Conservation (phyloP, 1,140 invertebrate genomes). For the Achatina immaculata region DNA sequence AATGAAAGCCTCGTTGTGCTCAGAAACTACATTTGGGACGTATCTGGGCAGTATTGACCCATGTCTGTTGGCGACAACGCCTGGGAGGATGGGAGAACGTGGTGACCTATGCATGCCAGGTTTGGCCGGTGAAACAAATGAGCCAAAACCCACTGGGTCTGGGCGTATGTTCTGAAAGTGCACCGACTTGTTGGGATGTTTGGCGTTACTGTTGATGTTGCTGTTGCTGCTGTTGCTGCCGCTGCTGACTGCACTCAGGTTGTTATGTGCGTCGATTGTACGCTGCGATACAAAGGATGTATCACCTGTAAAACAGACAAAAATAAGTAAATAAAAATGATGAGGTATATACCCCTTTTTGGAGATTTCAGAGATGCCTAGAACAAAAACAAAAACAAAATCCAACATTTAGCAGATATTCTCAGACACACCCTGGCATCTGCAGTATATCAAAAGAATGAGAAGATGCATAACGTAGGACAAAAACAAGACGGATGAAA, state of each 20-base stretch:
- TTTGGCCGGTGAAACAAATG: background rate
- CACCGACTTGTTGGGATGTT: background rate
- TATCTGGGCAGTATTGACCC: background rate
- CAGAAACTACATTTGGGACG: slow-evolving; percentile 6
- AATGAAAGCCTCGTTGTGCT: slow-evolving; percentile 4
- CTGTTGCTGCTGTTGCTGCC: slow-evolving; percentile 17
- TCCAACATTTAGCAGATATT: no score
- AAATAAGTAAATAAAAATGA: no score
- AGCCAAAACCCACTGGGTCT: background rate
- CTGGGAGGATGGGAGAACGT: background rate
- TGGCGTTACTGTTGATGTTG: background rate
- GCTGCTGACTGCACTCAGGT: slow-evolving; percentile 33
- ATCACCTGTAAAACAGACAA: slow-evolving; percentile 37
- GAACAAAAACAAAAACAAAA: no score
- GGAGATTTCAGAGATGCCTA: no score
- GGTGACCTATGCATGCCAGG: background rate
- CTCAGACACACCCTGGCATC: no score
- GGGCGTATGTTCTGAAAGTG: slow-evolving; percentile 39
- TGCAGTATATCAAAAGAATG: no score
- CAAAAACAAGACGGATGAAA: no score
- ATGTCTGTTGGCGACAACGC: background rate
- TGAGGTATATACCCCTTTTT: no score
- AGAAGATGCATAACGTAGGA: no score
- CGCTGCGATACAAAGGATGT: slow-evolving; percentile 37
- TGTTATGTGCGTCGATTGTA: slow-evolving; percentile 28